Conservation (phyloP, 2,113 vertebrate genomes). For the Gadus chalcogrammus region DNA sequence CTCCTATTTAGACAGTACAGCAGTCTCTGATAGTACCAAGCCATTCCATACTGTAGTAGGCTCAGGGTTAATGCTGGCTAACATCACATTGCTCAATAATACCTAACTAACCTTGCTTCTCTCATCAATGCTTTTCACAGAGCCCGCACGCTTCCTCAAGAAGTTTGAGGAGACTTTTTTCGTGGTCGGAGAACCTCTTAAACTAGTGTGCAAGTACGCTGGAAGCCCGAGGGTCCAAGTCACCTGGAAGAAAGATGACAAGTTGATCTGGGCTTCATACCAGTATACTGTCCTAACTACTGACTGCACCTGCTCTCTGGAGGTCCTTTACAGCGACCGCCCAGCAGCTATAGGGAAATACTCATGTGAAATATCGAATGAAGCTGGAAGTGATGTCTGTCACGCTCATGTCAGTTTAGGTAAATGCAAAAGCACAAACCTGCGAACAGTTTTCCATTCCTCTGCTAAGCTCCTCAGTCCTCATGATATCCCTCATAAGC, state of each 20-base stretch:
- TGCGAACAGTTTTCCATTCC: too few relatives aligned
- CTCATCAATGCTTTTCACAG: conserved; percentile 16
- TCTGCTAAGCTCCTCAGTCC: too few relatives aligned
- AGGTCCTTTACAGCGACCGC: conserved; percentile 72
- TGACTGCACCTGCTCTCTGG: conserved; percentile 74
- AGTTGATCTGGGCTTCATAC: too few relatives aligned
- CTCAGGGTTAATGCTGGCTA: background rate
- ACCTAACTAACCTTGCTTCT: conserved; percentile 41
- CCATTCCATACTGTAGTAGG: conserved; percentile 17
- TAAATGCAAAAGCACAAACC: too few relatives aligned
- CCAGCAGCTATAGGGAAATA: conserved; percentile 75
- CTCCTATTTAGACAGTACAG: too few relatives aligned
- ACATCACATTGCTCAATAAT: background rate
- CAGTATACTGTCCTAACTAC: conserved; percentile 49
- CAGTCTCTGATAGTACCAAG: too few relatives aligned
- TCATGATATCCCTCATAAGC: conserved; percentile 5
- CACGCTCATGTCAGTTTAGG: conserved; percentile 70
- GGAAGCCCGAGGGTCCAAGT: conserved; percentile 78
- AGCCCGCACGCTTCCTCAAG: conserved; percentile 19
- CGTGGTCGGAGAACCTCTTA: conserved; percentile 21
- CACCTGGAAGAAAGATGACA: conserved; percentile 79
- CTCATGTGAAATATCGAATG: conserved; percentile 80
- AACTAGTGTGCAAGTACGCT: conserved; percentile 40
- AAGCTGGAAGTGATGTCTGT: conserved; percentile 77
- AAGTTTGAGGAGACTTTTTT: conserved; percentile 63